Base-by-base conservation (phyloP, 23 tunicate genomes). In the Clavelina lepadiformis region DNA sequence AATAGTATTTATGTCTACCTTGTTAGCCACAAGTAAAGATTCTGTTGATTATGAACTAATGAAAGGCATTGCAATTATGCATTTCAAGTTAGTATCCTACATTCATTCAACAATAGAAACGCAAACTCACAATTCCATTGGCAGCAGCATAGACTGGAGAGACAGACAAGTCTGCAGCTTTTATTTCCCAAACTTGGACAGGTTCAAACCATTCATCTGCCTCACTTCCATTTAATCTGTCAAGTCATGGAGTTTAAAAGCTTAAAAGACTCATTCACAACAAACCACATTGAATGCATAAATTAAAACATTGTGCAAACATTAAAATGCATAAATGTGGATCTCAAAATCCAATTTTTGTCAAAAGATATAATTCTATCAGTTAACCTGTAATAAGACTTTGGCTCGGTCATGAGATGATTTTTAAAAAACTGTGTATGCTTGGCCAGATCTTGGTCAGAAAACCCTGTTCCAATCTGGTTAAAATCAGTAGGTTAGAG, bases 141-240 rank as follows among this genome's bases (percentile, higher is more conserved):
- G 91, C 99, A 31, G 99, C 99, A 29, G 99, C 78, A 53, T 94
- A 91, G 2, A 94, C 99, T 28, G 99, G 99, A 36, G 99, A 94
- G 15, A 94, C 96, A 18, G 99, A 94, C 28, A 94, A 51, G 71
- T 94, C 99, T 11, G 99, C 99, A 28, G 96, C 95, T 47, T 94
- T 94, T 22, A 94, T 75, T 60, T 94, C 99, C 99, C 99, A 94
- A 25, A 94, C 99, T 63, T 87, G 89, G 4, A 80, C 84, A 3
- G 99, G 99, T 71, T 94, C 99, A 57, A 94, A 94, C 88, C 88
- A 94, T 0, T 61, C 74, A 35, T 94, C 99, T 0, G 99, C 99
- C 45, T 72, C 84, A 41, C 73, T 44, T 1, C 96, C 96, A 56
- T 81, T 91, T 49, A 82, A 35, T 46, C 99, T 82, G 46, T 13